A percentile compares a stretch with the other conserved stretches of the same genome.
Evolutionary conservation across 1,140 invertebrate species (phyloP).

Genomic region (Aricia agestis): DNA sequence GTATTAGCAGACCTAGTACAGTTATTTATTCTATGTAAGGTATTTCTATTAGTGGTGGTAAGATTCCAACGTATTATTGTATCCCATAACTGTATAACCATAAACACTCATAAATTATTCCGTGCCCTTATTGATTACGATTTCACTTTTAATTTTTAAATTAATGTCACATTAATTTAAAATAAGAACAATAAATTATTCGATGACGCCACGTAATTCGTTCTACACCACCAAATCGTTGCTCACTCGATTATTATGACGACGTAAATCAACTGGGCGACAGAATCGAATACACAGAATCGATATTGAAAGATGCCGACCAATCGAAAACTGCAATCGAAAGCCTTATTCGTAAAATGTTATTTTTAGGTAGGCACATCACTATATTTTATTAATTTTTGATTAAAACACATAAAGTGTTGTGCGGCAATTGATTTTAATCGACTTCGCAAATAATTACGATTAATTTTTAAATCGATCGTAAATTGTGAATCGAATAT

Average conservation of each 20-base stretch:
- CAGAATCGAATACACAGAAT: neutral
- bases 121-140: neutral
- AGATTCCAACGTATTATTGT: too few species aligned
- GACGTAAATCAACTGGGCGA: neutral
- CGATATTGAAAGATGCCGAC: conserved; percentile 27
- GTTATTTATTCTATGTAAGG: too few species aligned
- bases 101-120: neutral
- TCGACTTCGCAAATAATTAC: conserved; percentile 33
- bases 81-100: neutral
- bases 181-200: conserved; percentile 12
- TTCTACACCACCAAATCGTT: conserved; percentile 4
- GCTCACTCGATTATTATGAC: neutral
- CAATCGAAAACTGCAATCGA: conserved; percentile 44
- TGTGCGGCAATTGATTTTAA: conserved; percentile 34
- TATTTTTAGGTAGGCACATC: conserved; percentile 34
- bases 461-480: conserved; percentile 30
- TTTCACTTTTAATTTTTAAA: neutral
- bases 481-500: conserved; percentile 14
- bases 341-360: conserved; percentile 41
- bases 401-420: conserved; percentile 40
- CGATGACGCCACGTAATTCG: neutral
- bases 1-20: too few species aligned
- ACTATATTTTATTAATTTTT: conserved; percentile 36
- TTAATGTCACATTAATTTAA: neutral
- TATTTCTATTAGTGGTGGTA: too few species aligned